phyloP scores from a whole-genome alignment of 2,113 vertebrate species.

The Cavia porcellus region DNA sequence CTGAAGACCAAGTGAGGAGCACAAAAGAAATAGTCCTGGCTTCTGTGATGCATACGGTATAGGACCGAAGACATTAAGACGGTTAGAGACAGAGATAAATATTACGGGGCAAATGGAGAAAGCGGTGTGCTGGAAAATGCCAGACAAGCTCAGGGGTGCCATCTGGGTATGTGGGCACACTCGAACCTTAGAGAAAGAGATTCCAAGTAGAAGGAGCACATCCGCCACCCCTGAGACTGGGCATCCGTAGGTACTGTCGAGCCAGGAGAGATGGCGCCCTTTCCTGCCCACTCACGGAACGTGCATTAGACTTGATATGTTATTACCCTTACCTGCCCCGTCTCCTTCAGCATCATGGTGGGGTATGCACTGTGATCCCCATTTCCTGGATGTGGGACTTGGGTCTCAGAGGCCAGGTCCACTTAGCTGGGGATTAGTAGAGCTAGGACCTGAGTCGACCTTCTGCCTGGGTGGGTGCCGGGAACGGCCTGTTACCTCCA shows the following conservation, averaged over 20 bases:
- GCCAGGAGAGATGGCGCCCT: neutral
- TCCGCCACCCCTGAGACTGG: neutral
- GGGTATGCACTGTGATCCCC: neutral
- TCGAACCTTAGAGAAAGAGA: neutral
- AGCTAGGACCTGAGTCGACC: neutral
- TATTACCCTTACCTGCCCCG: neutral
- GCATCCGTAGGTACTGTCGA: neutral
- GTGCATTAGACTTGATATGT: neutral
- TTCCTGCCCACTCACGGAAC: neutral
- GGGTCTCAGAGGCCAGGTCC: neutral
- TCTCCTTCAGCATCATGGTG: neutral
- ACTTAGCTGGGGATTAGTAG: neutral
- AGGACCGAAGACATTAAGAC: neutral
- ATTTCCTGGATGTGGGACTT: neutral
- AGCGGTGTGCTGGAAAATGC: neutral
- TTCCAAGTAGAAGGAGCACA: neutral
- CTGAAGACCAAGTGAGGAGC: neutral
- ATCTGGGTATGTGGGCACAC: neutral
- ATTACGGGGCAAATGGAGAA: neutral
- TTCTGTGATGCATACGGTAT: neutral
- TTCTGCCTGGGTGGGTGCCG: neutral
- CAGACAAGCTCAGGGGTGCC: neutral
- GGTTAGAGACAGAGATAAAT: neutral
- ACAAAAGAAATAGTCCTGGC: neutral
- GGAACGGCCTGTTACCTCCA: neutral